Evolutionary conservation across 2,888 invertebrate species (phyloP), one percentile per base, ranked within the genome.

Genomic region (Phania funesta): DNA sequence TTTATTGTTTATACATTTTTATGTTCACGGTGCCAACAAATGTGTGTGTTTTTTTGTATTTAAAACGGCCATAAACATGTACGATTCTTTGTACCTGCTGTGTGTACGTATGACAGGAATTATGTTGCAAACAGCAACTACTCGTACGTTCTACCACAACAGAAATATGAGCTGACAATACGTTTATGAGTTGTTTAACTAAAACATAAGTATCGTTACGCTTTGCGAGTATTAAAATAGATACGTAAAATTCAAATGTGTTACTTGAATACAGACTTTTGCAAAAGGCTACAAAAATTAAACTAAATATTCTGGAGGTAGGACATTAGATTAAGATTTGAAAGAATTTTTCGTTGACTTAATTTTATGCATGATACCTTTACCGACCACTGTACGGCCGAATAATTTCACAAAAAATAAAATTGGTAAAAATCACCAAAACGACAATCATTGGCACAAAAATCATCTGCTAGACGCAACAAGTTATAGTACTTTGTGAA

Each of bases 1-100:
- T 74, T 64, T 32, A 52, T 58, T 70, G 62, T 56, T 68, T 26
- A 48, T 48, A 58, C 13, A 29, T 46, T 46, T 75, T 52, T 48
- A 11, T 44, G n/a, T 56, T 1, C 48, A 48, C 56, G 48, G 67
- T 77, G 62, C 71, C 67, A 81, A 73, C 38, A 73, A 62, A 62
- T 68, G 24, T 58, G 13, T 74, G 64, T 62, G 68, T 20, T 56
- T 81, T 77, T 77, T 81, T 77, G 81, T 77, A 81, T 77, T 73
- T 73, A 77, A 68, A 81, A 48, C 64, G 56, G 26, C 46, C 81
- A 81, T 81, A 81, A 77, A 81, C 32, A 73, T 81, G 77, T 68
- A 50, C 52, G n/a, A 74, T 67, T 73, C 32, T 32, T 16, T 64
- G 67, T 77, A 77, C 81, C 81, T 81, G 81, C 77, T 81, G 81